These are phyloP conservation scores for Crotalus helleri DNA, from an alignment of 2,113 vertebrate genomes.

Conservation along the genomic window DNA sequence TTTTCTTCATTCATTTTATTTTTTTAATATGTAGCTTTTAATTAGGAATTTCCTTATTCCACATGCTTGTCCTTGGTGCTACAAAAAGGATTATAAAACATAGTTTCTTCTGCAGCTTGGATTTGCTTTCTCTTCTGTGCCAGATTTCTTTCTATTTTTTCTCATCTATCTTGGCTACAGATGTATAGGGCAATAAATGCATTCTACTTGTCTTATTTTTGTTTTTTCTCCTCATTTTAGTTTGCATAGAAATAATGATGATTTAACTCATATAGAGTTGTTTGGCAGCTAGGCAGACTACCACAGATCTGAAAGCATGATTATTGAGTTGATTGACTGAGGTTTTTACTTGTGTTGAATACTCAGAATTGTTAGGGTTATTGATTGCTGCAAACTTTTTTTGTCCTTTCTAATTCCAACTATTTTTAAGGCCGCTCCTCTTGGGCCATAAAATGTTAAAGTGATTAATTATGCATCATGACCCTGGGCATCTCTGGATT, in stretches of 20 bases:
- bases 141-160: background rate
- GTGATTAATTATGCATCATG: background rate
- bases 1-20: background rate
- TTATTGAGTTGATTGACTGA: background rate
- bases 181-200: background rate
- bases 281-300: background rate
- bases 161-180: background rate
- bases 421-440: background rate
- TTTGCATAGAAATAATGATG: background rate
- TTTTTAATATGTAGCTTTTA: background rate
- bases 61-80: background rate
- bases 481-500: background rate
- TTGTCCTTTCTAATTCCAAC: background rate
- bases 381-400: background rate
- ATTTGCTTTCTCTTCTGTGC: background rate
- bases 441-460: background rate
- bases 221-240: background rate
- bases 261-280: background rate
- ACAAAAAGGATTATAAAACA: background rate
- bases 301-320: background rate
- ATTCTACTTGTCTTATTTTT: background rate
- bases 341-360: background rate
- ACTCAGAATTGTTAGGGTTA: background rate
- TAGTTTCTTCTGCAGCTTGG: background rate
- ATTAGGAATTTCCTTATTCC: background rate